phyloP scores from a whole-genome alignment of 1,140 invertebrate species.

The Cotesia chilonis region DNA sequence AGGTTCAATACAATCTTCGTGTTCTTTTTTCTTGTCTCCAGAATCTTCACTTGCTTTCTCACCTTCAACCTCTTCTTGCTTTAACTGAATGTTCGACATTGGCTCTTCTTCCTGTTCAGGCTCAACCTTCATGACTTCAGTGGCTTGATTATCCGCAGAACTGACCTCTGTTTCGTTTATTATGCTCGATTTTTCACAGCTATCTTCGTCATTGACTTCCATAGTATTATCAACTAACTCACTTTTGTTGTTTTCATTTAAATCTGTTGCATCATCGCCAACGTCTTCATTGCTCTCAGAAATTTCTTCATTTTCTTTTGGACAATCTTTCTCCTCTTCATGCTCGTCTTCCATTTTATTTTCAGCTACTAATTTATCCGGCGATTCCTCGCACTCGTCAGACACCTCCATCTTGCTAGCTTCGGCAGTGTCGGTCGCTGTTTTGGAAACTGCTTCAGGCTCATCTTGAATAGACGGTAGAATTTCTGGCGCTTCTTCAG shows the following conservation, averaged over 20 bases:
- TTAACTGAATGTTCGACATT: not conserved
- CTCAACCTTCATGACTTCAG: conserved; percentile 10
- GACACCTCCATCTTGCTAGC: conserved; percentile 6
- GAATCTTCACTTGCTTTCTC: conserved; percentile 28
- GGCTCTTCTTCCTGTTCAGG: not conserved
- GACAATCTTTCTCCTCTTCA: conserved; percentile 25
- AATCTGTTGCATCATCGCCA: conserved; percentile 42
- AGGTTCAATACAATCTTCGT: conserved; percentile 43
- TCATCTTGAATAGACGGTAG: conserved; percentile 39
- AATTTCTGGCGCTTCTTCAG: conserved; percentile 42
- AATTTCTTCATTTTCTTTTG: conserved; percentile 28
- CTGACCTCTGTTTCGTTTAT: conserved; percentile 33
- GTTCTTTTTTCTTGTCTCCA: conserved; percentile 36
- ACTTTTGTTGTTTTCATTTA: conserved; percentile 4
- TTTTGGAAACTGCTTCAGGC: conserved; percentile 42
- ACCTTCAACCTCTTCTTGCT: conserved; percentile 39
- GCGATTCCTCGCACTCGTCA: conserved; percentile 18
- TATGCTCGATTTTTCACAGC: not conserved
- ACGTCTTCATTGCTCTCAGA: not conserved
- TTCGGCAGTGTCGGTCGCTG: conserved; percentile 27
- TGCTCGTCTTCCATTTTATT: conserved; percentile 38
- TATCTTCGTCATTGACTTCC: conserved; percentile 42
- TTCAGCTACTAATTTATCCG: conserved; percentile 41
- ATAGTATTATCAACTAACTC: conserved; percentile 21
- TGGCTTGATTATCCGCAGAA: not conserved